A percentile compares a stretch with the other conserved stretches of the same genome.
These are phyloP conservation scores for Charanyca ferruginea DNA, from an alignment of 2,888 invertebrate species.

Conservation along the genomic window DNA sequence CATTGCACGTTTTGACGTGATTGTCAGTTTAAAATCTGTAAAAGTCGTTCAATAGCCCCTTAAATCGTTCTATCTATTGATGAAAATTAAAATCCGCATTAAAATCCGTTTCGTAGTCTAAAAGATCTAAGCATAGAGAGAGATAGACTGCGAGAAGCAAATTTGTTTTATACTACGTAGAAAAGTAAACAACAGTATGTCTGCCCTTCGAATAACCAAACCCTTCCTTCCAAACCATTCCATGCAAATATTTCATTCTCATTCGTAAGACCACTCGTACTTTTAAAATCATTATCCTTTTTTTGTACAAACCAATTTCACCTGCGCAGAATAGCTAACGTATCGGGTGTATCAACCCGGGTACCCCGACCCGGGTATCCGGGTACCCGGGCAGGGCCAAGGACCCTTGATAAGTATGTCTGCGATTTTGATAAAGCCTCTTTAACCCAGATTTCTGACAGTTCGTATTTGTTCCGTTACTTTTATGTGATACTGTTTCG, in stretches of 20 bases:
- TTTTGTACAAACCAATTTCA: slow-evolving; percentile 41
- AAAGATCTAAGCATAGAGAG: no score
- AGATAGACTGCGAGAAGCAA: no score
- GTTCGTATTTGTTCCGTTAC: slow-evolving; percentile 20
- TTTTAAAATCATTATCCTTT: slow-evolving; percentile 34
- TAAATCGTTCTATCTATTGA: no score
- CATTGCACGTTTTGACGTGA: no score
- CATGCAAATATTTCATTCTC: slow-evolving; percentile 18
- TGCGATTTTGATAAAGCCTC: slow-evolving; percentile 49
- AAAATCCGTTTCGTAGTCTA: no score
- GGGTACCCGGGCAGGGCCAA: slow-evolving; percentile 20
- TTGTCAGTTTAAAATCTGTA: no score
- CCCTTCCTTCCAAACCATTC: not conserved
- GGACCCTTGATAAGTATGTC: slow-evolving; percentile 35
- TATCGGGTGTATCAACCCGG: slow-evolving; percentile 39
- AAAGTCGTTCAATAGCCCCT: no score
- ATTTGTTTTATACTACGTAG: no score
- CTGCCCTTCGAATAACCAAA: not conserved
- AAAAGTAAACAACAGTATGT: not conserved
- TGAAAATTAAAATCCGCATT: no score
- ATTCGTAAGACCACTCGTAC: slow-evolving; percentile 6
- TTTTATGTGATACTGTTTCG: slow-evolving; percentile 16
- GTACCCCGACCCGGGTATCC: slow-evolving; percentile 40
- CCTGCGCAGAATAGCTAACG: slow-evolving; percentile 44
- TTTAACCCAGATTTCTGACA: slow-evolving; percentile 32